Conservation (phyloP, 2,888 invertebrate species). For the Odontothrips loti region DNA sequence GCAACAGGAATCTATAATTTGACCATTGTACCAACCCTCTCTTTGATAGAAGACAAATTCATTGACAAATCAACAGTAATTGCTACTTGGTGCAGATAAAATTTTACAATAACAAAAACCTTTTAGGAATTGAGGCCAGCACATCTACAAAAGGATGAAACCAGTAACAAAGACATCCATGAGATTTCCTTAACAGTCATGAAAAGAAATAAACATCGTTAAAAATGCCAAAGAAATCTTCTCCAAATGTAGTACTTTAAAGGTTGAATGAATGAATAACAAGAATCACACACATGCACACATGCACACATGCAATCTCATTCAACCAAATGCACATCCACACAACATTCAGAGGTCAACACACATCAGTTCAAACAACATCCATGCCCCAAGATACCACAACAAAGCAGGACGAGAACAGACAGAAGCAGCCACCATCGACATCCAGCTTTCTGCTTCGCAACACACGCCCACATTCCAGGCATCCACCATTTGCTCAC, state of each 20-base stretch:
- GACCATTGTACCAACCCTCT: neutral
- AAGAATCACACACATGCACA: constrained; percentile 26
- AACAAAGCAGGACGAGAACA: neutral
- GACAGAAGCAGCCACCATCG: neutral
- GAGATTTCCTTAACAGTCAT: neutral
- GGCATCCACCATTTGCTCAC: neutral
- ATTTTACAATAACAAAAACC: constrained; percentile 16
- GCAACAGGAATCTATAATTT: neutral
- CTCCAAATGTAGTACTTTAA: neutral
- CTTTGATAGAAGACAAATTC: neutral
- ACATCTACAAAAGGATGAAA: neutral
- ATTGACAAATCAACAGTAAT: neutral
- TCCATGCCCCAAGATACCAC: neutral
- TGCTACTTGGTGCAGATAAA: constrained; percentile 23
- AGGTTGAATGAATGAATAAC: constrained; percentile 25
- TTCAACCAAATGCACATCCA: constrained; percentile 13
- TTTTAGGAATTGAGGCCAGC: neutral
- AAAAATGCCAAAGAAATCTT: neutral
- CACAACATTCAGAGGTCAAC: constrained; percentile 11
- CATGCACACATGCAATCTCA: constrained; percentile 26
- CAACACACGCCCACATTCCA: neutral
- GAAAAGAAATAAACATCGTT: neutral
- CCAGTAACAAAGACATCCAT: neutral
- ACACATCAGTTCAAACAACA: constrained; percentile 23
- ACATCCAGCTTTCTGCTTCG: neutral